phyloP scores from a whole-genome alignment of 1,140 invertebrate species.

The Lamellibrachia luymesi region DNA sequence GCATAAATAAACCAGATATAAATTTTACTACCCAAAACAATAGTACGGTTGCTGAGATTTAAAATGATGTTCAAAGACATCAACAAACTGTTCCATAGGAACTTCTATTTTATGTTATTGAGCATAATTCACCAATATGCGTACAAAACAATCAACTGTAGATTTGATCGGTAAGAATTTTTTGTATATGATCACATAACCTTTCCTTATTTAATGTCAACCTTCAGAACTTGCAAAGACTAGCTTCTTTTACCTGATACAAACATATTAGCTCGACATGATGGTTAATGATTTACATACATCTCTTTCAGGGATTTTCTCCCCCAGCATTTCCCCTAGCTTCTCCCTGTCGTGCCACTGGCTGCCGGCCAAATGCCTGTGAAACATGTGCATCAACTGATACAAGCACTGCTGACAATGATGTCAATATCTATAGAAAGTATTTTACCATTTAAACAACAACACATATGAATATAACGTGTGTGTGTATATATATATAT shows the following conservation, averaged over 20 bases:
- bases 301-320: slow-evolving; percentile 65
- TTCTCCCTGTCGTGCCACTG: slow-evolving; percentile 71
- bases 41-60: too few species aligned
- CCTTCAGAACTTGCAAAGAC: too few species aligned
- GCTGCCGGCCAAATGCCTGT: slow-evolving; percentile 61
- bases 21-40: too few species aligned
- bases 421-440: too few species aligned
- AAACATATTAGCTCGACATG: background rate
- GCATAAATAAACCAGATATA: too few species aligned
- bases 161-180: too few species aligned
- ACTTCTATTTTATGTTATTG: background rate
- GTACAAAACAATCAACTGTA: background rate
- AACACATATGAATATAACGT: too few species aligned
- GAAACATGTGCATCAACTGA: slow-evolving; percentile 30
- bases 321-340: slow-evolving; percentile 70
- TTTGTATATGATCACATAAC: too few species aligned
- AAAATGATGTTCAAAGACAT: background rate
- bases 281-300: background rate
- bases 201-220: too few species aligned
- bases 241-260: background rate
- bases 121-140: background rate
- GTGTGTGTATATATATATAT: too few species aligned
- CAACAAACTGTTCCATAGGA: background rate
- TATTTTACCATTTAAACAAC: too few species aligned
- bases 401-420: too few species aligned